Evolutionary conservation across 1,140 invertebrate genomes (phyloP).

Genomic region (Aplysia californica): DNA sequence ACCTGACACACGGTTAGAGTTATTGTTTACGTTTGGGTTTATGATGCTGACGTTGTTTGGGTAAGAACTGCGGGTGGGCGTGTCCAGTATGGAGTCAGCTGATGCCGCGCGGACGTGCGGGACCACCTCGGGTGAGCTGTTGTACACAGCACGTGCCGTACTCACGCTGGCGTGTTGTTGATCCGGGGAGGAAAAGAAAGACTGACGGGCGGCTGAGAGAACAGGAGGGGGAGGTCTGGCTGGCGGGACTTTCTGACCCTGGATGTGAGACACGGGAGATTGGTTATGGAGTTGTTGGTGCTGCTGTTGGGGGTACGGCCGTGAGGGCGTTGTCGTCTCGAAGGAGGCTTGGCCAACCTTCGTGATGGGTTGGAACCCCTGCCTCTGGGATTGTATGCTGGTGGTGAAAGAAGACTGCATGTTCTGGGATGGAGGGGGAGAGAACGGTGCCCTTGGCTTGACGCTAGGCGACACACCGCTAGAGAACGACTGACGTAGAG

Average conservation of each 20-base stretch:
- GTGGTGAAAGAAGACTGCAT: too few relatives aligned
- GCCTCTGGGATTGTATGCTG: too few relatives aligned
- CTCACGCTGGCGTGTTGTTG: neutral
- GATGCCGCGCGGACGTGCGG: conserved; percentile 30
- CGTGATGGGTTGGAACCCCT: neutral
- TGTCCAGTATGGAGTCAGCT: conserved; percentile 30
- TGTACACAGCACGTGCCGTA: conserved; percentile 15
- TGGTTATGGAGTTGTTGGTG: neutral
- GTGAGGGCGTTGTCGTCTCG: neutral
- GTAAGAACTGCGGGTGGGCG: neutral
- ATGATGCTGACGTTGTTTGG: too few relatives aligned
- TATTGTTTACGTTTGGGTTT: too few relatives aligned
- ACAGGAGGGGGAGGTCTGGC: conserved; percentile 5
- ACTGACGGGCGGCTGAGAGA: conserved; percentile 5
- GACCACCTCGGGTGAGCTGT: conserved; percentile 33
- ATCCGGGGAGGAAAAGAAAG: conserved; percentile 33
- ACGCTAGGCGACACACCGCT: too few relatives aligned
- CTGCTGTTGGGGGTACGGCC: neutral
- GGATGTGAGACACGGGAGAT: neutral
- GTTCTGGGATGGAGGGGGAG: too few relatives aligned
- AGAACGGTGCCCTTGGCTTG: too few relatives aligned
- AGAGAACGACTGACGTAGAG: too few relatives aligned
- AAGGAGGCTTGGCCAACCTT: neutral
- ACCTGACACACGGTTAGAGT: too few relatives aligned
- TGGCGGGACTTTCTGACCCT: neutral